phyloP scores from a whole-genome alignment of 2,797 vertebrate species.

The Echeneis naucrates region DNA sequence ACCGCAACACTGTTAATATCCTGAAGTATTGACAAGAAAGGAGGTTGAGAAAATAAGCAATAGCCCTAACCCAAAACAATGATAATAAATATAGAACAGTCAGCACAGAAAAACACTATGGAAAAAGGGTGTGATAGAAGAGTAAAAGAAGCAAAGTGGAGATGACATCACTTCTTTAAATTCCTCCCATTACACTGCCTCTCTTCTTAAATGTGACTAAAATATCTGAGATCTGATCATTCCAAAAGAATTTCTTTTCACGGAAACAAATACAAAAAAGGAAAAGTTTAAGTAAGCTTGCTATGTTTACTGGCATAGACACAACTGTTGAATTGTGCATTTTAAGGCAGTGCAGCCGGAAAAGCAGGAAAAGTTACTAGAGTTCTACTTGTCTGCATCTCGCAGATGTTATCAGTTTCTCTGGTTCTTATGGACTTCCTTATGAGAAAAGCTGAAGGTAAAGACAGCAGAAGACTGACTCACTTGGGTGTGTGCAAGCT shows the following conservation, averaged over 20 bases:
- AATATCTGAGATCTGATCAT: constrained; percentile 1
- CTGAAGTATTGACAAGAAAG: constrained; percentile 68
- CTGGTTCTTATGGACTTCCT: constrained; percentile 25
- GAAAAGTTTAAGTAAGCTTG: neutral
- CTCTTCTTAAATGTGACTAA: neutral
- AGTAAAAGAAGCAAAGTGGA: too few species aligned
- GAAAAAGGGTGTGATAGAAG: neutral
- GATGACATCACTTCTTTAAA: neutral
- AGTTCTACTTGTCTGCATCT: neutral
- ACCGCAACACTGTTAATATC: constrained; percentile 94
- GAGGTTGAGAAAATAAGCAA: neutral
- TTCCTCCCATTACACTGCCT: neutral
- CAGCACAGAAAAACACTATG: neutral
- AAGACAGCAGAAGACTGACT: neutral
- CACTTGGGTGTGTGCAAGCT: neutral
- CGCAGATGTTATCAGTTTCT: neutral
- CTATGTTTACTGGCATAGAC: neutral
- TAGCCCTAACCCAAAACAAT: neutral
- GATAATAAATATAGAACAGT: neutral
- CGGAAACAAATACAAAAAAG: neutral
- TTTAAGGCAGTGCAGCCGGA: neutral
- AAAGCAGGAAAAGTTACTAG: neutral
- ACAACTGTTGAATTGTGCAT: neutral
- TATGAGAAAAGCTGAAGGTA: neutral
- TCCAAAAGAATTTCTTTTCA: neutral